Conservation (phyloP, 2,113 vertebrate species). For the Podiceps cristatus region DNA sequence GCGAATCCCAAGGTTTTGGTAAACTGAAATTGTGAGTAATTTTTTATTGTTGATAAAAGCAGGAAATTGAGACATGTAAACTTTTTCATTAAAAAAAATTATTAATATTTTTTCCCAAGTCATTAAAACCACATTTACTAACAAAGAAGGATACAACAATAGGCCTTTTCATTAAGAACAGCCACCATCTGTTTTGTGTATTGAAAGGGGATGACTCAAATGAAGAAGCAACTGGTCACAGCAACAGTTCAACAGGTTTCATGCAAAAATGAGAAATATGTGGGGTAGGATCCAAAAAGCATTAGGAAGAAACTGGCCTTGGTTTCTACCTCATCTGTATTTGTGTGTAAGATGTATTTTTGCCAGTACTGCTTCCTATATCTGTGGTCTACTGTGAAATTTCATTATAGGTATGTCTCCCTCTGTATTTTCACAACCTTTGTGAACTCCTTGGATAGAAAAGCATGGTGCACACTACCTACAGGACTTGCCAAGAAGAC, state of each 20-base stretch:
- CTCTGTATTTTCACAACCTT: background rate
- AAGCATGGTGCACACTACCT: background rate
- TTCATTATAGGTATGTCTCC: background rate
- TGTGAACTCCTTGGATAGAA: background rate
- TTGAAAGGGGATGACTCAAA: background rate
- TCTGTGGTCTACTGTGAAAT: background rate
- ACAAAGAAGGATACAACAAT: background rate
- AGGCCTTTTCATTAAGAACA: background rate
- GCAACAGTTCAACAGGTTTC: slow-evolving; percentile 28
- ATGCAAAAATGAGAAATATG: slow-evolving; percentile 19
- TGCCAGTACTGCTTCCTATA: background rate
- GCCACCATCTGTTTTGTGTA: slow-evolving; percentile 1
- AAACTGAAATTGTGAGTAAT: background rate
- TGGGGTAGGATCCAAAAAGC: background rate
- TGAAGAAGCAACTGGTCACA: slow-evolving; percentile 20
- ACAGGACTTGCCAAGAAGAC: background rate
- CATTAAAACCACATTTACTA: background rate
- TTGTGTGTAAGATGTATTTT: background rate
- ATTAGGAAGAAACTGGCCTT: background rate
- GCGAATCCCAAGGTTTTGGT: background rate
- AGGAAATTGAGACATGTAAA: background rate
- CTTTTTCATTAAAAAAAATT: background rate
- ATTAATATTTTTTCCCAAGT: background rate
- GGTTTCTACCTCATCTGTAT: background rate
- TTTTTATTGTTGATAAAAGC: background rate